These are phyloP conservation scores for Popillia japonica DNA, from an alignment of 1,140 invertebrate genomes.

Conservation along the genomic window DNA sequence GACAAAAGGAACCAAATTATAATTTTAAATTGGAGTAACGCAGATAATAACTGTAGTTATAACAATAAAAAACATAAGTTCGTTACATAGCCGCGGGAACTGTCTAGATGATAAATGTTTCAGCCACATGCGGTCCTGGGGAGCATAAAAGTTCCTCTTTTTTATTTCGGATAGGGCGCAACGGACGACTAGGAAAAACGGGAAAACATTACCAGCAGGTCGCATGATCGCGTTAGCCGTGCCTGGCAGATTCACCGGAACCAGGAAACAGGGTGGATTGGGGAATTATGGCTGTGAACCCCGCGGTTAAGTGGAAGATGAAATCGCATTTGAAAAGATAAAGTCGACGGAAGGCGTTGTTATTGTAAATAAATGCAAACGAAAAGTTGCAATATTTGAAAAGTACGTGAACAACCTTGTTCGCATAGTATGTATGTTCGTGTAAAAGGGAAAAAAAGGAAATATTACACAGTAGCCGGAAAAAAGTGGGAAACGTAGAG, in stretches of 20 bases:
- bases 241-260: constrained; percentile 52
- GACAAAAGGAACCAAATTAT: not conserved
- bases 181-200: constrained; percentile 53
- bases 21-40: not conserved
- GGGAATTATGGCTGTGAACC: constrained; percentile 41
- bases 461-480: no score
- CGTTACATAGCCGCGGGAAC: constrained; percentile 11
- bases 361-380: constrained; percentile 2
- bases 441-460: not conserved
- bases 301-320: constrained; percentile 38
- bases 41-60: constrained; percentile 10
- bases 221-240: constrained; percentile 56
- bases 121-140: constrained; percentile 55
- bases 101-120: constrained; percentile 54
- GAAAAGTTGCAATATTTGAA: not conserved
- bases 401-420: not conserved
- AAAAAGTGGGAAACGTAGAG: no score
- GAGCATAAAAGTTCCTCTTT: constrained; percentile 54
- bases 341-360: constrained; percentile 34
- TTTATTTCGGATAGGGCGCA: constrained; percentile 44
- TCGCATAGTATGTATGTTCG: no score
- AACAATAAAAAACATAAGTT: constrained; percentile 36
- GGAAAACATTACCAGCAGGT: constrained; percentile 60
- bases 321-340: constrained; percentile 39
- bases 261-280: constrained; percentile 47